Evolutionary conservation across 2,888 invertebrate species (phyloP), one percentile per base, ranked within the genome.

Genomic region (Eubasilissa splendida): DNA sequence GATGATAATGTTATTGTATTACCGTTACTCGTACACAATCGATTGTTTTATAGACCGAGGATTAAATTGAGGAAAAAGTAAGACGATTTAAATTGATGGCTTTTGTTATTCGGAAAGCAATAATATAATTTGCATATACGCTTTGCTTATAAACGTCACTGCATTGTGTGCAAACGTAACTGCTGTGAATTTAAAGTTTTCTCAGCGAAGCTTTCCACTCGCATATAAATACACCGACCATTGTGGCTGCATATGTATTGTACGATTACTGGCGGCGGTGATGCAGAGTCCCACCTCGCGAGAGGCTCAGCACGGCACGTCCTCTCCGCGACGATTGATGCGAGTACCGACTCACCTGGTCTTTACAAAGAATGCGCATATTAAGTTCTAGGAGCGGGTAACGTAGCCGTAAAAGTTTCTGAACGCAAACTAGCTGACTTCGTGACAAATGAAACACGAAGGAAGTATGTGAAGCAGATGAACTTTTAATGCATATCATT

Each of bases 321-420:
- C 31, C 11, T 65, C 9, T 12, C 10, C 33, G 65, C 42, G 65
- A 65, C 65, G 65, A 33, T 3, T 65, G 22, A 31, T 31, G 42
- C 22, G 42, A 42, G 42, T 42, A 42, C 7, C 12, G 9, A 12
- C 31, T 73, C 8, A 22, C 12, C 33, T n/a, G 71, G 58, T 58
- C 58, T 58, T 73, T 58, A 33, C 56, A 11, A 73, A n/a, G 58
- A 73, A 73, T 73, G 71, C 56, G 12, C 65, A 42, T 70, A 70
- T n/a, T n/a, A 22, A n/a, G 66, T 50, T 8, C n/a, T 52, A 66
- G n/a, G 52, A 50, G 42, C 50, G 14, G n/a, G 50, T 50, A 50
- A 14, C 68, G 50, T 9, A 42, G 68, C 68, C 68, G n/a, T 52
- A 68, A 50, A 68, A n/a, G 50, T 68, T 68, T n/a, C 50, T 68